Percentiles rank a stretch among this genome's conserved stretches.
phyloP scores from a whole-genome alignment of 2,888 invertebrate species.

The Callyntrura sp. region DNA sequence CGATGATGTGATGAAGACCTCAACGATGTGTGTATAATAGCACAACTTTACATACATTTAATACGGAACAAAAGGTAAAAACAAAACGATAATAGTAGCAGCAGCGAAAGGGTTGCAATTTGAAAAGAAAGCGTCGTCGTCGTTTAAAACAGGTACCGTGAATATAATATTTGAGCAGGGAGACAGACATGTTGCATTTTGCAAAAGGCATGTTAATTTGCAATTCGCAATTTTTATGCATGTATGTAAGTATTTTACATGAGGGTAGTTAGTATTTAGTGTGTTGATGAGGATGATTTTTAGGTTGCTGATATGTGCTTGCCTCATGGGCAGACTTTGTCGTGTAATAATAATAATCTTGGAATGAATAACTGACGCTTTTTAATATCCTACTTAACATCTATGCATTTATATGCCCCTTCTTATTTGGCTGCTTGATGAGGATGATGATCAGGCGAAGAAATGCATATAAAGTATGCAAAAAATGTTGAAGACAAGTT shows the following conservation, averaged over 20 bases:
- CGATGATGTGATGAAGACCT: conserved; percentile 50
- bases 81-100: background rate
- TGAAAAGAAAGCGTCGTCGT: background rate
- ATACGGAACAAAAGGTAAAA: conserved; percentile 17
- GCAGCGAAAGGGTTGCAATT: background rate
- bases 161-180: background rate
- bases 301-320: conserved; percentile 44
- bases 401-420: conserved; percentile 53
- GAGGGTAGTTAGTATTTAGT: conserved; percentile 21
- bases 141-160: conserved; percentile 10
- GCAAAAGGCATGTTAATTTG: background rate
- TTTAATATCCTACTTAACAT: conserved; percentile 68
- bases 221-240: background rate
- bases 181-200: background rate
- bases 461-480: conserved; percentile 18
- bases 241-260: conserved; percentile 6
- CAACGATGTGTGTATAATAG: conserved; percentile 35
- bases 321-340: conserved; percentile 60
- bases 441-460: conserved; percentile 36
- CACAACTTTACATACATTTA: conserved; percentile 21
- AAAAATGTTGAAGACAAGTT: conserved; percentile 22
- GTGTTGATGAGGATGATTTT: conserved; percentile 22
- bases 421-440: background rate
- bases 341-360: conserved; percentile 73
- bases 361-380: conserved; percentile 72